Percentiles rank a stretch among this genome's conserved stretches.
Evolutionary conservation across 2,113 vertebrate species (phyloP).

Genomic region (Eclectus roratus): DNA sequence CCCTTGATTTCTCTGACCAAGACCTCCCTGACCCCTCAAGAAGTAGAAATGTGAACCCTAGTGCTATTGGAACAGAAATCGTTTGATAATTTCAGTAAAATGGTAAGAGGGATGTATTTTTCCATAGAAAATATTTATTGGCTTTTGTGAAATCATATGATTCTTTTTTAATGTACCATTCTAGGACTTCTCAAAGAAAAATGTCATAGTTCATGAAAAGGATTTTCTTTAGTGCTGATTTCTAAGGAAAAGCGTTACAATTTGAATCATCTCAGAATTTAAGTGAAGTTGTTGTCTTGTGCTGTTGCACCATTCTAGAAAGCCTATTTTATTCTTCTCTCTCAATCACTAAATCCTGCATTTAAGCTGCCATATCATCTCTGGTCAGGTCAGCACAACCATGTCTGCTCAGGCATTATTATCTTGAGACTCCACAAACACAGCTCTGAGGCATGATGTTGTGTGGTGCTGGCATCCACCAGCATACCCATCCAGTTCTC

Average conservation of each 20-base stretch:
- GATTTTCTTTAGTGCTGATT: not conserved
- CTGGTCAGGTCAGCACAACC: not conserved
- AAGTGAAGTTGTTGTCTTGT: not conserved
- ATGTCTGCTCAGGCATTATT: not conserved
- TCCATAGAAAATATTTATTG: not conserved
- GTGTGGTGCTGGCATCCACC: not conserved
- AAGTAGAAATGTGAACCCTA: not conserved
- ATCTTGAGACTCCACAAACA: not conserved
- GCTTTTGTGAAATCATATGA: not conserved
- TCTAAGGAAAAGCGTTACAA: not conserved
- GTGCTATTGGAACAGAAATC: not conserved
- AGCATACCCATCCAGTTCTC: not conserved
- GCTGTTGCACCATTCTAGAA: not conserved
- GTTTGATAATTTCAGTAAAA: slow-evolving; percentile 3
- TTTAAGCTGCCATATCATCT: not conserved
- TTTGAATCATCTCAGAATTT: not conserved
- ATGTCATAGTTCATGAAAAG: not conserved
- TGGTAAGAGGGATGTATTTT: not conserved
- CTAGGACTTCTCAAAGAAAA: not conserved
- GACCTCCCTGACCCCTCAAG: not conserved
- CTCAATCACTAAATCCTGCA: not conserved
- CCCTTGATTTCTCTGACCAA: slow-evolving; percentile 12
- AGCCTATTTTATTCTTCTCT: not conserved
- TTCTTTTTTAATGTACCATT: not conserved
- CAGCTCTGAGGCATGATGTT: not conserved